Evolutionary conservation across 2,797 vertebrate genomes (phyloP), one percentile per base, ranked within the genome.

Genomic region (Tiaroga cobitis): DNA sequence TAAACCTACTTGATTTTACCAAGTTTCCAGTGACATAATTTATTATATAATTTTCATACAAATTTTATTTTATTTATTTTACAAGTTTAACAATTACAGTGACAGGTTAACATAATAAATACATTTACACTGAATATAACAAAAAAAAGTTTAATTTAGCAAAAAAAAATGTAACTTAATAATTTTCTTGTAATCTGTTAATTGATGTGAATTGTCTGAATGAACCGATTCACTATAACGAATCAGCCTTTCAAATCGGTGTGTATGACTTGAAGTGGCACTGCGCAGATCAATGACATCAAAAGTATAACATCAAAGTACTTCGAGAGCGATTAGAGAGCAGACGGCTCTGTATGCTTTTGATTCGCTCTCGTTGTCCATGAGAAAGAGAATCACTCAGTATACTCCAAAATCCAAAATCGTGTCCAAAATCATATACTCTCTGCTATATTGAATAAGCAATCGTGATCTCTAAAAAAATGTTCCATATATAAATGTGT

Each of bases 301-400:
- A 15, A 46, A 46, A 15, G 4, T 46, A 46, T 15, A 13, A 46
- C 10, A 43, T 15, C 43, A 46, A 46, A 46, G 10, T 43, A 8
- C 19, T 4, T 3, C 0, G 8, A 56, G 21, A 56, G 54, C 3
- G 54, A 46, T 15, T 46, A 9, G 51, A 24, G 21, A 56, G 54
- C 21, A 56, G 8, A 56, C 54, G 21, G 3, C 21, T 56, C 21
- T 9, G 51, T 54, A 24, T 56, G 54, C 54, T 24, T 56, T 56
- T 24, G 3, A 56, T 56, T 56, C 0, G 3, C 3, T 56, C 54
- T 56, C 8, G 0, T 3, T n/a, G n/a, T n/a, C n/a, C 5, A 19
- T 51, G 49, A 51, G 51, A 8, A 51, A 51, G 5, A 51, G 49
- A 16, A 49, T 49, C 46, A 49, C 46, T 18, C 46, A 49, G 5